phyloP scores from a whole-genome alignment of 2,797 vertebrate species.

The Pseudomugil gertrudae region DNA sequence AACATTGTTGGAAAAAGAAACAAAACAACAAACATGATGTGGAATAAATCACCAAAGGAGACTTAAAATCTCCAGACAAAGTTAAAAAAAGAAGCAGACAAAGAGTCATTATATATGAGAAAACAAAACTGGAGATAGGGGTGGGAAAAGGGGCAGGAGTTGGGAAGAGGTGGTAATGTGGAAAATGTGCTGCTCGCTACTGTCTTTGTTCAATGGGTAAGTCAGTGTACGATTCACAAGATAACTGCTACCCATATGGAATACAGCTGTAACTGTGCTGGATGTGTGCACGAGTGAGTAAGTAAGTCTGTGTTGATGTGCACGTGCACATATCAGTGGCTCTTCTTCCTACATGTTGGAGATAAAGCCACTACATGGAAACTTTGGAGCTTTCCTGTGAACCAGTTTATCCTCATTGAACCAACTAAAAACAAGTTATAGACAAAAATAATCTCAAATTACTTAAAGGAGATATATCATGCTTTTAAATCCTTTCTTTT shows the following conservation, averaged over 20 bases:
- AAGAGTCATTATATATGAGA: constrained; percentile 18
- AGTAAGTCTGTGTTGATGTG: constrained; percentile 18
- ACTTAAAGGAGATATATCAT: no score
- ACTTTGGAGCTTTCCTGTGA: constrained; percentile 29
- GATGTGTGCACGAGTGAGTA: constrained; percentile 32
- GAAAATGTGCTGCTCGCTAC: constrained; percentile 70
- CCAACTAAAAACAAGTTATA: constrained; percentile 21
- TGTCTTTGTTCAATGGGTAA: constrained; percentile 53
- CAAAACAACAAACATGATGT: constrained; percentile 2
- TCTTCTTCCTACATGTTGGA: constrained; percentile 37
- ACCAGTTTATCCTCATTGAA: constrained; percentile 14
- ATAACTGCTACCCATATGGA: constrained; percentile 68
- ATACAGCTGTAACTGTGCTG: constrained; percentile 63
- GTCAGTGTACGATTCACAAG: constrained; percentile 60
- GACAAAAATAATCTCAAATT: constrained; percentile 1
- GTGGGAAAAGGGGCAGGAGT: constrained; percentile 37
- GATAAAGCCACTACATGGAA: constrained; percentile 51
- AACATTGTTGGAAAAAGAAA: constrained; percentile 20
- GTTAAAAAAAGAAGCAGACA: constrained; percentile 5
- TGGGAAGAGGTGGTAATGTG: constrained; percentile 63
- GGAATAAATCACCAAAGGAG: constrained; percentile 13
- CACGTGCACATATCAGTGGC: constrained; percentile 1
- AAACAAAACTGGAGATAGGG: constrained; percentile 35
- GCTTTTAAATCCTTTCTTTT: no score
- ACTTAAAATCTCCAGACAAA: constrained; percentile 23